A percentile compares a stretch with the other conserved stretches of the same genome.
These are phyloP conservation scores for Caerostris darwini DNA, from an alignment of 1,140 invertebrate species.

Conservation along the genomic window DNA sequence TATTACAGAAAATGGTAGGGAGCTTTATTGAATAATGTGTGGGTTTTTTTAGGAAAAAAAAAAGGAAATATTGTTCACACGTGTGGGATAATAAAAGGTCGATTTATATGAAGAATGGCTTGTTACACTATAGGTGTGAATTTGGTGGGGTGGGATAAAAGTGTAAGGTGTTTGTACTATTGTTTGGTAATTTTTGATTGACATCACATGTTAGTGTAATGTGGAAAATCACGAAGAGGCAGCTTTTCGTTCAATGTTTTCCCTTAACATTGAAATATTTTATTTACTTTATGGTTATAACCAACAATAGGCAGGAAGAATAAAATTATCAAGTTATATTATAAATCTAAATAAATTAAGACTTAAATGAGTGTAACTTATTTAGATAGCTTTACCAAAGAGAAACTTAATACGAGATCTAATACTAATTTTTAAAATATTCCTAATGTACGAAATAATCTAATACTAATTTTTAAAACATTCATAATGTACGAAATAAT, in stretches of 20 bases:
- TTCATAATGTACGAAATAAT: too few relatives aligned
- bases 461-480: too few relatives aligned
- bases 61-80: too few relatives aligned
- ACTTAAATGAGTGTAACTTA: too few relatives aligned
- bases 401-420: too few relatives aligned
- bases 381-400: too few relatives aligned
- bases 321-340: not conserved
- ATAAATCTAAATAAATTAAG: not conserved
- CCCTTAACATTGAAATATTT: not conserved
- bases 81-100: too few relatives aligned
- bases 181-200: not conserved
- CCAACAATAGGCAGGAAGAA: not conserved
- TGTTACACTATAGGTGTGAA: not conserved
- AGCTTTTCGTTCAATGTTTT: not conserved
- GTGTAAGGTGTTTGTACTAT: not conserved
- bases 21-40: not conserved
- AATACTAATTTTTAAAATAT: too few relatives aligned
- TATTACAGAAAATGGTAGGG: not conserved
- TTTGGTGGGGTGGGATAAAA: not conserved
- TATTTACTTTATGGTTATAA: not conserved
- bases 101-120: not conserved
- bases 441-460: too few relatives aligned
- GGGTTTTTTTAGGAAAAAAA: not conserved
- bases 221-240: too few relatives aligned
- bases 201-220: not conserved